Evolutionary conservation across 2,797 vertebrate genomes (phyloP).

Genomic region (Catharus ustulatus): DNA sequence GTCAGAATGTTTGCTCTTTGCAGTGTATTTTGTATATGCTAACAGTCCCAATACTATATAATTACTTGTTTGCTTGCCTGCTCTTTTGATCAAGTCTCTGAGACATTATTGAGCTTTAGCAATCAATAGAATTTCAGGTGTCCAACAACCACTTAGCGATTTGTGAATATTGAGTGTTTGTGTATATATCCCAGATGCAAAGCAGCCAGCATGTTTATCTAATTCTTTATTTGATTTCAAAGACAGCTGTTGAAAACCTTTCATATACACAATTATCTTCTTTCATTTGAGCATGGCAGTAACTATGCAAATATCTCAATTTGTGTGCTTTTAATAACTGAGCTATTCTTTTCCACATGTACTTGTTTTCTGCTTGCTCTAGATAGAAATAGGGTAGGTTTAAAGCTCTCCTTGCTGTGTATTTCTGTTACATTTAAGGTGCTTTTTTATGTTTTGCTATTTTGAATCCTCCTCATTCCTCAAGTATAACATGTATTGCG

Average conservation of each 20-base stretch:
- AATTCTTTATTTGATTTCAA: slow-evolving; percentile 29
- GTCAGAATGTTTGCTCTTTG: neutral
- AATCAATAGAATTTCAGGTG: slow-evolving; percentile 23
- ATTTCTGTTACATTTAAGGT: neutral
- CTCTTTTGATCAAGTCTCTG: slow-evolving; percentile 23
- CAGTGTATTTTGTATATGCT: neutral
- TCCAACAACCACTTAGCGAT: neutral
- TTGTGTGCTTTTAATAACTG: slow-evolving; percentile 24
- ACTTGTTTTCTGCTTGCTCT: neutral
- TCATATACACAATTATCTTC: slow-evolving; percentile 4
- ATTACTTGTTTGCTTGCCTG: neutral
- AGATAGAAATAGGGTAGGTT: neutral
- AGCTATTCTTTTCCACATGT: neutral
- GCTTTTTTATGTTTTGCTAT: neutral
- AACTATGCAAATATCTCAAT: slow-evolving; percentile 4
- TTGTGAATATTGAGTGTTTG: neutral
- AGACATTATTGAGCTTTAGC: neutral
- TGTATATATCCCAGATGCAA: neutral
- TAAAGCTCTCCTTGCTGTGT: neutral
- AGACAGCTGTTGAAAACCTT: neutral
- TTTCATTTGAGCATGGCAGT: neutral
- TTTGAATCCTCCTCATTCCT: neutral
- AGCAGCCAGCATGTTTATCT: neutral
- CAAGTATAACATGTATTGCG: neutral
- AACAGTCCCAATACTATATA: neutral